Evolutionary conservation across 2,113 vertebrate genomes (phyloP).

Genomic region (Misgurnus anguillicaudatus): DNA sequence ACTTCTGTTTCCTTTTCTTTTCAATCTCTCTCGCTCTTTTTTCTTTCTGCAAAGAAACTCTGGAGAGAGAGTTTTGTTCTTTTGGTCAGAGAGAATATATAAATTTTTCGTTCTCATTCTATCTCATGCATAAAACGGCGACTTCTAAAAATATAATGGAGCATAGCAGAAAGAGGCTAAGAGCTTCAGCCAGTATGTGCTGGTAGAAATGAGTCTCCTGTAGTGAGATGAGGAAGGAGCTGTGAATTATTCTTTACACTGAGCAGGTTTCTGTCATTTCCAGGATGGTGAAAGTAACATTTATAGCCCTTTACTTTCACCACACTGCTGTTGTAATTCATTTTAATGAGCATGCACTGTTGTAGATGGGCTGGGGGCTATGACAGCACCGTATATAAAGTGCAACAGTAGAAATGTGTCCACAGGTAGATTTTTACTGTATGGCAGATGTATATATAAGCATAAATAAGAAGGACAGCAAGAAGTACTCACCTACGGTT

Average conservation of each 20-base stretch:
- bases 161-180: neutral
- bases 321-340: neutral
- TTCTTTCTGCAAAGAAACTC: neutral
- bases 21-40: neutral
- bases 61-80: constrained; percentile 5
- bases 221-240: neutral
- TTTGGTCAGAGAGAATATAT: constrained; percentile 27
- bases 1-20: neutral
- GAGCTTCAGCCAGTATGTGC: neutral
- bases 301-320: neutral
- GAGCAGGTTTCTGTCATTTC: neutral
- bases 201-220: neutral
- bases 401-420: too few relatives aligned
- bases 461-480: too few relatives aligned
- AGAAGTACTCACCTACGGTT: too few relatives aligned
- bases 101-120: neutral
- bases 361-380: too few relatives aligned
- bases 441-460: too few relatives aligned
- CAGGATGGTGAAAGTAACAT: neutral
- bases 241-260: neutral
- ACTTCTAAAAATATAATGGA: neutral
- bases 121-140: neutral
- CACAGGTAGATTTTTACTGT: too few relatives aligned
- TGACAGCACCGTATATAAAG: too few relatives aligned
- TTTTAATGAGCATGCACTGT: too few relatives aligned